Base-by-base conservation (phyloP, 2,797 vertebrate species). In the Xyrichtys novacula region DNA sequence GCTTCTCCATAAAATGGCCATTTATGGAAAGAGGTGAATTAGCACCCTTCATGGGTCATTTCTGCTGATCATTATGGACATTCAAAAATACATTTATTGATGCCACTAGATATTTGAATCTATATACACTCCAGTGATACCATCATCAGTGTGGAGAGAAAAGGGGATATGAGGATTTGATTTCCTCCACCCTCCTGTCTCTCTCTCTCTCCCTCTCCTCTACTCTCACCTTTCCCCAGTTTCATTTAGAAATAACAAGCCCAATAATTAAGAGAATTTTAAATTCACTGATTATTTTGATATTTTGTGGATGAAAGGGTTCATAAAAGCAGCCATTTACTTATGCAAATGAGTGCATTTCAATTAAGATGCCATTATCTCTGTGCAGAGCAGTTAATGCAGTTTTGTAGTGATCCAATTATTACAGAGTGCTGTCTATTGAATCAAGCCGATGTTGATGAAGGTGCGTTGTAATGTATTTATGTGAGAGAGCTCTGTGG, bases 371-470 rank as follows among this genome's bases (percentile, higher is more conserved):
- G 79, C 63, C 38, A 80, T 83, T 81, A 73, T 84, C 66, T 67
- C 71, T 65, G 44, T 59, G 71, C 68, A 73, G 47, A 76, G 64
- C 71, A 64, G 76, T 68, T 78, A 80, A 83, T 75, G 71, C 72
- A 72, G 76, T 76, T 86, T 71, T 71, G 73, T 44, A 40, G 43
- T 47, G 73, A 87, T 85, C 71, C 70, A 83, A 83, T 86, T 85
- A 89, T 66, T 63, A 71, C 61, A 74, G 66, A 82, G 71, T 70
- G 67, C 57, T 43, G 65, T 78, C 60, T 81, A 53, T 44, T 81
- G 66, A 81, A 82, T 79, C 42, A 65, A 12, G 46, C 62, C 62
- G 69, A 78, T 66, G 77, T 46, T 43, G 57, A 72, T 40, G 61
- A 85, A 67, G 65, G 59, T 74, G 61, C 63, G 64, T 44, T 65